Base-by-base conservation (phyloP, 1,140 invertebrate genomes). In the Scylla paramamosain region DNA sequence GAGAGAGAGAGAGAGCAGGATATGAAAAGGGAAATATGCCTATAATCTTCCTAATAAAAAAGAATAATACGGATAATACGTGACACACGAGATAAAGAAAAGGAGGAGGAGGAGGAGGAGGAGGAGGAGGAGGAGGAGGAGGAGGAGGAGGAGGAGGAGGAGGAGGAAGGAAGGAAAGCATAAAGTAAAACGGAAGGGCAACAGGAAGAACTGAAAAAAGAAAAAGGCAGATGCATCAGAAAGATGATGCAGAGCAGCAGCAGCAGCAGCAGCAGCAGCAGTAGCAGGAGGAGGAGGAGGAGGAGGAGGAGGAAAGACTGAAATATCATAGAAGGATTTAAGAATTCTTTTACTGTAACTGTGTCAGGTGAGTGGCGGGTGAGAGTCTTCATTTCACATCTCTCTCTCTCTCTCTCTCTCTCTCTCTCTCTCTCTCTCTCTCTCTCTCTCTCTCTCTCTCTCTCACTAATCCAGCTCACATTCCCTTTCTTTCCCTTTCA, bases 361-460 rank as follows among this genome's bases (percentile, higher is more conserved):
- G 16, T 25, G 67, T 77, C 67, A n/a, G 67, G 67, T 77, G 67
- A 77, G 67, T 77, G 67, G n/a, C 67, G 67, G 20, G 67, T 7
- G n/a, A 77, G 67, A 77, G 67, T 77, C 67, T 77, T 77, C 67
- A 25, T 77, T 20, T 77, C n/a, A n/a, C n/a, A 6, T 67, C 67
- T 77, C 67, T 77, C 67, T 77, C 67, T 77, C 67, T 77, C 67
- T 77, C 67, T 77, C 67, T 77, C 67, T 77, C 67, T 77, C 67
- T 77, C 67, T 77, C 67, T 77, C 67, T 77, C 67, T 77, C 67
- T 77, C 67, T 77, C 67, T 77, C 67, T 77, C 67, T 77, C 20
- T 59, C 52, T 59, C 52, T 59, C 52, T 59, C 67, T 77, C 20
- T n/a, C 67, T n/a, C n/a, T 77, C 67, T n/a, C 20, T 77, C n/a